Percentiles rank a stretch among this genome's conserved stretches.
These are phyloP conservation scores for Zonotrichia albicollis DNA, from an alignment of 2,797 vertebrate species.

Conservation along the genomic window DNA sequence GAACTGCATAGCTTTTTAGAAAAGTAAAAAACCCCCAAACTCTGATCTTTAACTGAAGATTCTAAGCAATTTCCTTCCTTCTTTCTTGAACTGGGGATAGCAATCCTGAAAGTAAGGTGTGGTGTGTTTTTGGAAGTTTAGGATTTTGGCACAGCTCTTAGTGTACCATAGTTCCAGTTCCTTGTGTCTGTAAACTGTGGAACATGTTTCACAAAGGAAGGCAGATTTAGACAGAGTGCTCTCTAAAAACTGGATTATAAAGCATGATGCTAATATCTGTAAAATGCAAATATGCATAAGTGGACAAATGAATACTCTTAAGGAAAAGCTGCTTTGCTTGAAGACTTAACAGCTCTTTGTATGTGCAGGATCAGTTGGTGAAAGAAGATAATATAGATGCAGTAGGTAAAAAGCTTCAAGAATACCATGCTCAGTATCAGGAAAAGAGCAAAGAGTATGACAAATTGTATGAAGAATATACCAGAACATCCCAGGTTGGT, in stretches of 20 bases:
- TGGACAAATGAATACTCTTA: neutral
- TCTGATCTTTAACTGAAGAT: neutral
- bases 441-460: constrained; percentile 97
- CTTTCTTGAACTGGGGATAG: neutral
- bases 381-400: constrained; percentile 97
- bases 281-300: neutral
- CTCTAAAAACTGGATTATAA: neutral
- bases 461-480: constrained; percentile 93
- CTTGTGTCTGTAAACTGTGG: neutral
- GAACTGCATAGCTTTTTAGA: neutral
- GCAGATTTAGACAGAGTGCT: neutral
- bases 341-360: constrained; percentile 47
- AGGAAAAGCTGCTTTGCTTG: constrained; percentile 21
- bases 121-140: neutral
- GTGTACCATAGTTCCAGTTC: neutral
- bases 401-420: constrained; percentile 94
- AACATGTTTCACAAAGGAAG: neutral
- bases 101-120: neutral
- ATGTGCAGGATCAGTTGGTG: constrained; percentile 89
- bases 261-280: neutral
- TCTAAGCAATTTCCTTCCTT: neutral
- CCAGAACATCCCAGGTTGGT: constrained; percentile 92
- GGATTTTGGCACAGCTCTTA: neutral
- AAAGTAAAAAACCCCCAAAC: neutral
- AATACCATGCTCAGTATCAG: constrained; percentile 93